Evolutionary conservation across 2,888 invertebrate genomes (phyloP), one percentile per base, ranked within the genome.

Genomic region (Hololepta plana): DNA sequence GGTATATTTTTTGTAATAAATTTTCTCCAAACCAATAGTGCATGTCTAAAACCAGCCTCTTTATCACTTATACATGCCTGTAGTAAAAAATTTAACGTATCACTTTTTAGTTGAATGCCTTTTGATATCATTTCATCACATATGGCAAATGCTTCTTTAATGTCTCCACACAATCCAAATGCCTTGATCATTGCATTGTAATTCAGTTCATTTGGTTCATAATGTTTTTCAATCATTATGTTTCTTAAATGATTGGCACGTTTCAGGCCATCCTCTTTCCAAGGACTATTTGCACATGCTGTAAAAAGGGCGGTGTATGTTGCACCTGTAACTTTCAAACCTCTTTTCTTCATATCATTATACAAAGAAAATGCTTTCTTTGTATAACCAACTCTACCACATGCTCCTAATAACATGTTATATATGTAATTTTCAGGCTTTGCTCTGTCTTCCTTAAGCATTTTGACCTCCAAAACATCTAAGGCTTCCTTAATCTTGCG

Each of bases 101-200:
- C 69, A 2, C 62, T 59, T 39, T 65, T 64, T 12, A 79, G 53
- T 30, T 57, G 49, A 9, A 80, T 53, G 26, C 61, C 55, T 30
- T 70, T 71, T 21, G 67, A 57, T 2, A 60, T 44, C 77, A 90
- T 84, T 59, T 87, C 81, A 57, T 93, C 90, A 2, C 76, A 79
- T 29, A 91, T 49, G 44, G 63, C 47, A 51, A 88, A 90, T 2
- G 90, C 82, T 17, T 69, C 72, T 30, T 64, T 45, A 10, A 85
- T 47, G 47, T 85, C 77, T 1, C 80, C 79, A 53, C 80, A 79
- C 32, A 76, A 61, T 0, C 85, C 87, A 57, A 81, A 93, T 2
- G 87, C 84, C 60, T 87, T 90, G 15, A 91, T 81, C 75, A 91
- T 80, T 3, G 79, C 70, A 59, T 88, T 76, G 44, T 82, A 90